These are phyloP conservation scores for Temnothorax nylanderi DNA, from an alignment of 1,140 invertebrate species.

Conservation along the genomic window DNA sequence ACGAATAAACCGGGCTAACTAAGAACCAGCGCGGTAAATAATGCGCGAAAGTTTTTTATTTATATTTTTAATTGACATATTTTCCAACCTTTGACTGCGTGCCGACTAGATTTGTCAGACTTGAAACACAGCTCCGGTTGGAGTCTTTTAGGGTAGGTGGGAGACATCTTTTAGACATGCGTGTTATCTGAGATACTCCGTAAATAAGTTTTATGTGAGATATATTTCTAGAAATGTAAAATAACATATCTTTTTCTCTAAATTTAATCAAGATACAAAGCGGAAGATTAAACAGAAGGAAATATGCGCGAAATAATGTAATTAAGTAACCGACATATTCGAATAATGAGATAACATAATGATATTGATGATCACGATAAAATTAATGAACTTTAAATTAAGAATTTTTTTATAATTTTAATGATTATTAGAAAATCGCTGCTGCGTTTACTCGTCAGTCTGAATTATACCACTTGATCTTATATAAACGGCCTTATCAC, in stretches of 20 bases:
- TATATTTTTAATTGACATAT: too few relatives aligned
- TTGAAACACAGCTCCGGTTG: too few relatives aligned
- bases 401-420: not conserved
- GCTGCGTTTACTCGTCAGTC: not conserved
- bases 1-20: too few relatives aligned
- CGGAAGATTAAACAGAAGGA: not conserved
- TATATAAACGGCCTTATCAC: not conserved
- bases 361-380: not conserved
- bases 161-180: too few relatives aligned
- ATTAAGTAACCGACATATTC: not conserved
- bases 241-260: not conserved
- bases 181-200: too few relatives aligned
- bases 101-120: too few relatives aligned
- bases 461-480: not conserved
- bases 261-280: constrained; percentile 34
- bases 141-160: too few relatives aligned
- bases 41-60: too few relatives aligned
- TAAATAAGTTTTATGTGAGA: constrained; percentile 7
- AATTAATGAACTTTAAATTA: not conserved
- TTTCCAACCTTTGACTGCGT: too few relatives aligned
- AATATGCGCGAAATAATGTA: constrained; percentile 4
- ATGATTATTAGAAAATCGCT: not conserved
- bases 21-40: too few relatives aligned
- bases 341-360: not conserved
- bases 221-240: not conserved